These are phyloP conservation scores for Sebastiscus albofasciatus DNA, from an alignment of 2,797 vertebrate genomes.

Conservation along the genomic window DNA sequence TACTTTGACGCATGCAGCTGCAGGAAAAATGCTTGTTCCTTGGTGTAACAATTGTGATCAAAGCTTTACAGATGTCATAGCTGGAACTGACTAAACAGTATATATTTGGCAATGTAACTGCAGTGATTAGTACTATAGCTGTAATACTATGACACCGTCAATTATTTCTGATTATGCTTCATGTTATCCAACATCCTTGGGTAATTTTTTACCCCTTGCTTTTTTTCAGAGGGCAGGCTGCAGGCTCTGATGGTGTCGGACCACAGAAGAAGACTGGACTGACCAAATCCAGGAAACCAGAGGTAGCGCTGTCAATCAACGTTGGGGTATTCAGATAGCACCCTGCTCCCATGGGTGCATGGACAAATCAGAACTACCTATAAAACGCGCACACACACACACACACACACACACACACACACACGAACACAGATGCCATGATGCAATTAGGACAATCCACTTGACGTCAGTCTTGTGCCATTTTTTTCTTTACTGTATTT, in stretches of 20 bases:
- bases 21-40: background rate
- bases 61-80: background rate
- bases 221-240: constrained; percentile 63
- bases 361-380: constrained; percentile 26
- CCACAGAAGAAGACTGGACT: constrained; percentile 61
- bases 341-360: background rate
- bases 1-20: background rate
- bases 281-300: constrained; percentile 80
- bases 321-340: constrained; percentile 83
- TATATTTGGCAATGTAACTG: background rate
- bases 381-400: background rate
- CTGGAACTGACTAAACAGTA: background rate
- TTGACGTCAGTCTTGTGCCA: constrained; percentile 26
- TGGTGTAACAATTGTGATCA: background rate
- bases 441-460: constrained; percentile 58
- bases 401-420: background rate
- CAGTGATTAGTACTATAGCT: background rate
- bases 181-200: background rate
- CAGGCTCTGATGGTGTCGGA: constrained; percentile 24
- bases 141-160: background rate
- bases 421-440: constrained; percentile 11
- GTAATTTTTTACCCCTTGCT: background rate
- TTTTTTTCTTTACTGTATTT: constrained; percentile 5
- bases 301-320: constrained; percentile 85
- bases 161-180: background rate